phyloP scores from a whole-genome alignment of 2,888 invertebrate species.

The Drosophila greeni region DNA sequence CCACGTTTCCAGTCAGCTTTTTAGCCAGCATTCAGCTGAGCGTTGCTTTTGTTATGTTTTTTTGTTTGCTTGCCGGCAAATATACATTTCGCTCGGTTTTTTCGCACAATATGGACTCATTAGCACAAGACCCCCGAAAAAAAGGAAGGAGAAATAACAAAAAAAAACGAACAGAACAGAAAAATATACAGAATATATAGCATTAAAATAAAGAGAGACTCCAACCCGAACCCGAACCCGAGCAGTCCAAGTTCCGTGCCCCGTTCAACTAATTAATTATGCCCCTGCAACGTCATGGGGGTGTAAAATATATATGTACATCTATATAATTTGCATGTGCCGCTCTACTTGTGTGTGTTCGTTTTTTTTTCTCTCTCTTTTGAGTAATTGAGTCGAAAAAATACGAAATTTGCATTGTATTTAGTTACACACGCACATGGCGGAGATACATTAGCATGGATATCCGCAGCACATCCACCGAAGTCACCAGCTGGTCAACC shows the following conservation, averaged over 20 bases:
- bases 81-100: slow-evolving; percentile 32
- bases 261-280: slow-evolving; percentile 71
- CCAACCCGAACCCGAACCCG: slow-evolving; percentile 26
- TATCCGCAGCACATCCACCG: slow-evolving; percentile 20
- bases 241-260: slow-evolving; percentile 43
- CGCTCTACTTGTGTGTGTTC: slow-evolving; percentile 44
- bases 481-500: slow-evolving; percentile 8
- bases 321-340: slow-evolving; percentile 56
- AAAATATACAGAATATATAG: background rate
- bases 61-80: slow-evolving; percentile 37
- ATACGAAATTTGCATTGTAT: slow-evolving; percentile 68
- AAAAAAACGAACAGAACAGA: background rate
- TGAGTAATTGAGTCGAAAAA: slow-evolving; percentile 55
- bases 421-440: slow-evolving; percentile 72
- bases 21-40: background rate
- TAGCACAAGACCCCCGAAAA: slow-evolving; percentile 51
- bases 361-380: slow-evolving; percentile 47
- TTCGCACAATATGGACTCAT: slow-evolving; percentile 73
- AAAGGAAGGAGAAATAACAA: background rate
- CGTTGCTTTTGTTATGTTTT: slow-evolving; percentile 33
- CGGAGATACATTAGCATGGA: slow-evolving; percentile 32
- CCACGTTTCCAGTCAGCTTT: slow-evolving; percentile 9
- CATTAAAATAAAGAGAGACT: slow-evolving; percentile 40
- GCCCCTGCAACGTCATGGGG: slow-evolving; percentile 74
- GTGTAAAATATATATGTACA: slow-evolving; percentile 58